Evolutionary conservation across 2,888 invertebrate species (phyloP).

Genomic region (Dynastes tityus): DNA sequence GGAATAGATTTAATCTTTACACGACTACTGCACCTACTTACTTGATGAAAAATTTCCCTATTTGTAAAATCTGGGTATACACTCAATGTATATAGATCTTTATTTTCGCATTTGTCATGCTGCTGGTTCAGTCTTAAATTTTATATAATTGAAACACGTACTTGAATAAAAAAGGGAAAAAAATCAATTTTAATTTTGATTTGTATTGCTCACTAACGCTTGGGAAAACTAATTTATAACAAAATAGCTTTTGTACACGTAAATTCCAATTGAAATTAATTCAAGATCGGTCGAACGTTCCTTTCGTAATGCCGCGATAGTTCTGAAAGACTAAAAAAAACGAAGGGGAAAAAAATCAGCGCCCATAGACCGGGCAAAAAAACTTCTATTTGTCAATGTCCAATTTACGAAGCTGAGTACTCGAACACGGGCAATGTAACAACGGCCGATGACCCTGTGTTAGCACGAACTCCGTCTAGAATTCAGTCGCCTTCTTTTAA

Average conservation of each 20-base stretch:
- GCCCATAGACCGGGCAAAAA: conserved; percentile 31
- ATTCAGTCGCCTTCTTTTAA: conserved; percentile 37
- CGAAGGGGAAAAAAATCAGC: conserved; percentile 25
- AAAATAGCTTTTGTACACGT: neutral
- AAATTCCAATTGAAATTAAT: neutral
- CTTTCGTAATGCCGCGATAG: neutral
- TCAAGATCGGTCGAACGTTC: neutral
- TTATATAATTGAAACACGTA: neutral
- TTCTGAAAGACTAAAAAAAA: neutral
- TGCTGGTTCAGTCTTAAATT: too few relatives aligned
- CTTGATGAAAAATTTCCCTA: neutral
- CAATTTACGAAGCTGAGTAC: conserved; percentile 68
- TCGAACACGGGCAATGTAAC: conserved; percentile 21
- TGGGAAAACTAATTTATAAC: too few relatives aligned
- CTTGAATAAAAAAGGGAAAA: neutral
- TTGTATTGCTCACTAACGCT: too few relatives aligned
- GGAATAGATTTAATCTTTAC: conserved; percentile 16
- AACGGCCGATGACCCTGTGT: conserved; percentile 41
- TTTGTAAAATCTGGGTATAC: neutral
- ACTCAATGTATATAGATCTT: neutral
- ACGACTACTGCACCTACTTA: conserved; percentile 12
- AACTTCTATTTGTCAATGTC: conserved; percentile 52
- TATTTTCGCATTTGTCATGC: neutral
- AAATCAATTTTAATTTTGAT: neutral
- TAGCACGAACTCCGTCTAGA: conserved; percentile 8